Conservation (phyloP, 1,140 invertebrate genomes). For the Drosophila virilis region DNA sequence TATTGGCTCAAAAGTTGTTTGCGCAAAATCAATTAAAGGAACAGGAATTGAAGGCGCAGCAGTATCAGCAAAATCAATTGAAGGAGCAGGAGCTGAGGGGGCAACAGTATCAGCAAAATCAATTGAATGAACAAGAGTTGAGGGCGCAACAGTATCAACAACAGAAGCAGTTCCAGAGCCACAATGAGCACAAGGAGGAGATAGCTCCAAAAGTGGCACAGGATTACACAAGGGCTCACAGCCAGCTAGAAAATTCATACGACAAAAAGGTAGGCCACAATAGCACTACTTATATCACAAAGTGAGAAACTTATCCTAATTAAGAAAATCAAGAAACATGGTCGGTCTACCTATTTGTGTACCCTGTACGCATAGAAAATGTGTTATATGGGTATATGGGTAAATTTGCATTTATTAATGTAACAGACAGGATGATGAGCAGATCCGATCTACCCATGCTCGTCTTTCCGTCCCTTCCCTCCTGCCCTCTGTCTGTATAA, state of each 20-base stretch:
- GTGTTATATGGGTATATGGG: not conserved
- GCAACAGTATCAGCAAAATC: slow-evolving; percentile 9
- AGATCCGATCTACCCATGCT: not conserved
- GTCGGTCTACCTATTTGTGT: no score
- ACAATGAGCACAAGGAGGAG: not conserved
- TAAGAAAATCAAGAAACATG: no score
- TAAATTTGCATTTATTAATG: not conserved
- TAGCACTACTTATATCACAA: not conserved
- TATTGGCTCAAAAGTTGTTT: slow-evolving; percentile 60
- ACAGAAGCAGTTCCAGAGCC: slow-evolving; percentile 14
- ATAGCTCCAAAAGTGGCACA: not conserved
- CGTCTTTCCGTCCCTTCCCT: not conserved
- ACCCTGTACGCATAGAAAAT: no score
- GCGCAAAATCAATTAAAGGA: slow-evolving; percentile 54
- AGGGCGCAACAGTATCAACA: slow-evolving; percentile 7
- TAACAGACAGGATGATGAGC: no score
- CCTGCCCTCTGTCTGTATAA: not conserved
- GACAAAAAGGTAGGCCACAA: slow-evolving; percentile 28
- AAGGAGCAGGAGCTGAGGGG: slow-evolving; percentile 38
- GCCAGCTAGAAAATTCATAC: slow-evolving; percentile 7
- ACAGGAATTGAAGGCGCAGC: slow-evolving; percentile 37
- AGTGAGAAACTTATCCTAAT: not conserved
- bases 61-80: not conserved
- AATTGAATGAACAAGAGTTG: not conserved
- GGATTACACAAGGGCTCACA: slow-evolving; percentile 3